phyloP scores from a whole-genome alignment of 1,140 invertebrate species.

The Papilio machaon region DNA sequence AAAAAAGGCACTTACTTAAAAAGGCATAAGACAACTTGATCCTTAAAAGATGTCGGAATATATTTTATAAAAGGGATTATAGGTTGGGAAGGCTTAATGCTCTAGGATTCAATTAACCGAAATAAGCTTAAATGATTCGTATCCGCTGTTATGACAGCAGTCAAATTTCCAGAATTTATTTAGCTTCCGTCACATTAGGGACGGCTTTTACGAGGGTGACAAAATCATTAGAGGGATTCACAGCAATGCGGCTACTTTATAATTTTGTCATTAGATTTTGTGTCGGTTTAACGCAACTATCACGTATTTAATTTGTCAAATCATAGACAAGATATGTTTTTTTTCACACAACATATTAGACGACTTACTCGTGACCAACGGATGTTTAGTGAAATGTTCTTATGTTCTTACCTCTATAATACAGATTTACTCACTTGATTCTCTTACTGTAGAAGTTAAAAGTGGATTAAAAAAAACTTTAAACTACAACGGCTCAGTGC shows the following conservation, averaged over 20 bases:
- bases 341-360: not conserved
- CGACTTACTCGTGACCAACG: not conserved
- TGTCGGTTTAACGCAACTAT: conserved; percentile 15
- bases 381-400: no score
- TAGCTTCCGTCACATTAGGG: conserved; percentile 69
- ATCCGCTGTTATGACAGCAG: conserved; percentile 79
- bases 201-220: conserved; percentile 60
- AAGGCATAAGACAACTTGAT: conserved; percentile 62
- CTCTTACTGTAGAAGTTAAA: not conserved
- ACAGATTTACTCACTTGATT: not conserved
- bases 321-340: not conserved
- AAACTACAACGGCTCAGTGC: not conserved
- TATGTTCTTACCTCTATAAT: not conserved
- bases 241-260: conserved; percentile 29
- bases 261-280: conserved; percentile 34
- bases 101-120: conserved; percentile 80
- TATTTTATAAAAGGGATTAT: conserved; percentile 76
- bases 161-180: conserved; percentile 67
- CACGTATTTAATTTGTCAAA: conserved; percentile 31
- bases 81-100: conserved; percentile 70
- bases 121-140: conserved; percentile 79
- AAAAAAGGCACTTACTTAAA: conserved; percentile 66
- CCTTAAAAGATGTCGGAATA: conserved; percentile 71
- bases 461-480: not conserved
- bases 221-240: conserved; percentile 55